Conservation (phyloP, 1,140 invertebrate genomes). For the Aphaenogaster rudis region DNA sequence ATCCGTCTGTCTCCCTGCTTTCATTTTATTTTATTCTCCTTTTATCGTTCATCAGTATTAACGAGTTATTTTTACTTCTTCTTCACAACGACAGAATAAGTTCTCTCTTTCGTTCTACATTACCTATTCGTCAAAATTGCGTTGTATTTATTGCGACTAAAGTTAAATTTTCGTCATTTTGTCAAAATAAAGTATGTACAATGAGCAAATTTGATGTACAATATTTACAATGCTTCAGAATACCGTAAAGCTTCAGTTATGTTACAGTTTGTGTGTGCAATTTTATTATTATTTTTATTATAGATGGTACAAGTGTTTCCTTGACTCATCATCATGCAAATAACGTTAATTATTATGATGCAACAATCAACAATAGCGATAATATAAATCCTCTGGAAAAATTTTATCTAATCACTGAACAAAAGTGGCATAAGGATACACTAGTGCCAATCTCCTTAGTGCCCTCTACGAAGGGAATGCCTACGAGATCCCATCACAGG, state of each 20-base stretch:
- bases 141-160: background rate
- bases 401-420: constrained; percentile 80
- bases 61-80: constrained; percentile 75
- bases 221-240: background rate
- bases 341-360: constrained; percentile 75
- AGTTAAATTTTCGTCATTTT: background rate
- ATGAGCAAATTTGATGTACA: background rate
- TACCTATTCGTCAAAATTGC: background rate
- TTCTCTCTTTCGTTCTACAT: background rate
- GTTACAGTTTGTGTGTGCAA: background rate
- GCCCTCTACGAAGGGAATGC: constrained; percentile 85
- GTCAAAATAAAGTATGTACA: background rate
- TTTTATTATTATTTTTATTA: constrained; percentile 64
- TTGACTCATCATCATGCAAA: constrained; percentile 76
- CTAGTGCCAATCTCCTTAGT: constrained; percentile 81
- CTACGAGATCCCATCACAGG: constrained; percentile 84
- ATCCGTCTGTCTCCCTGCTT: constrained; percentile 45
- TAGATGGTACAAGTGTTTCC: constrained; percentile 77
- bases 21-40: constrained; percentile 35
- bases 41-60: constrained; percentile 75
- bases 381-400: constrained; percentile 77
- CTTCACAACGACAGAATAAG: constrained; percentile 20
- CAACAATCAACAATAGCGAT: constrained; percentile 75
- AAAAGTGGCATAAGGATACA: constrained; percentile 81
- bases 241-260: constrained; percentile 4